A percentile compares a stretch with the other conserved stretches of the same genome.
Evolutionary conservation across 1,140 invertebrate species (phyloP).

Genomic region (Idris sp.): DNA sequence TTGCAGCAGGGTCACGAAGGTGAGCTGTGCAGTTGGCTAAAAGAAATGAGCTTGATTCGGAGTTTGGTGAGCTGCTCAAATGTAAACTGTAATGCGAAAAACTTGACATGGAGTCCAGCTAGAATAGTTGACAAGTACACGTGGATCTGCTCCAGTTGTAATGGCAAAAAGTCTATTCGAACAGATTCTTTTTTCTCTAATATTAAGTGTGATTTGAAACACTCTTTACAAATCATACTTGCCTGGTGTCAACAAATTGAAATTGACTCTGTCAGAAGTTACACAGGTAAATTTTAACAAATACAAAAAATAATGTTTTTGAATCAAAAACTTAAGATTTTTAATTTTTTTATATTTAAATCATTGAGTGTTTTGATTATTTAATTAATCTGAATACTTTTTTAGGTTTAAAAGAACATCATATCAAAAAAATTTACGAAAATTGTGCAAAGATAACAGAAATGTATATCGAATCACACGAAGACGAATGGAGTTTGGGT

Average conservation of each 20-base stretch:
- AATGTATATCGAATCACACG: conserved; percentile 72
- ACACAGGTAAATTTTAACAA: no score
- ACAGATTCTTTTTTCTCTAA: conserved; percentile 77
- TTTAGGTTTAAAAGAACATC: conserved; percentile 75
- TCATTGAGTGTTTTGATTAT: not conserved
- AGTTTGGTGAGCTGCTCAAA: conserved; percentile 70
- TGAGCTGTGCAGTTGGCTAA: conserved; percentile 77
- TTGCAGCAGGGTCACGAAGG: conserved; percentile 77
- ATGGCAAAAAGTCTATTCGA: conserved; percentile 74
- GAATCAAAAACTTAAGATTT: no score
- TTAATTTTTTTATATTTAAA: not conserved
- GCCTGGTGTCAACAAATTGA: conserved; percentile 77
- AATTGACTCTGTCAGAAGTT: conserved; percentile 68
- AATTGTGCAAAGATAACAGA: conserved; percentile 73
- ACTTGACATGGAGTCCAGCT: conserved; percentile 74
- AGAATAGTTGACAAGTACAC: conserved; percentile 78
- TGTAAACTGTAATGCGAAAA: conserved; percentile 70
- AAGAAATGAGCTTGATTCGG: conserved; percentile 76
- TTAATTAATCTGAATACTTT: conserved; percentile 8
- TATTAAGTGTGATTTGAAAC: conserved; percentile 77
- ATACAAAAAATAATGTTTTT: no score
- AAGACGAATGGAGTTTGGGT: conserved; percentile 75
- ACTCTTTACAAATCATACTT: conserved; percentile 75
- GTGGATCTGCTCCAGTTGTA: conserved; percentile 75
- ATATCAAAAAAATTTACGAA: conserved; percentile 76